A percentile compares a stretch with the other conserved stretches of the same genome.
Evolutionary conservation across 2,797 vertebrate species (phyloP).

Genomic region (Mus spretus): DNA sequence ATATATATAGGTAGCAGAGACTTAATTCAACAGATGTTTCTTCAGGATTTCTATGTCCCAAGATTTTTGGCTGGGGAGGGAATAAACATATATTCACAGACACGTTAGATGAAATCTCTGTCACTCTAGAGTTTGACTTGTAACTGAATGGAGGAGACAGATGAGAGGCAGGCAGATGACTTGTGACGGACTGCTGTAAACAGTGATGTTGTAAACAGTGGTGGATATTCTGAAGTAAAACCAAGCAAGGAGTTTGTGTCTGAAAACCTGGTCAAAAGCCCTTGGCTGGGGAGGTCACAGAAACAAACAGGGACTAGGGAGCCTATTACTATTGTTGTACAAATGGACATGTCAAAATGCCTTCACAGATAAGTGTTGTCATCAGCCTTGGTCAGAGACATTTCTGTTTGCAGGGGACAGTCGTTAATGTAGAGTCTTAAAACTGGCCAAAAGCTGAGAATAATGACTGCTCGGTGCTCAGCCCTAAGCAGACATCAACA

Average conservation of each 20-base stretch:
- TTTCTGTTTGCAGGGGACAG: not conserved
- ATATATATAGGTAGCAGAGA: not conserved
- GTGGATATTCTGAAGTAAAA: slow-evolving; percentile 24
- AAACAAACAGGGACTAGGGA: not conserved
- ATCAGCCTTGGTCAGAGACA: not conserved
- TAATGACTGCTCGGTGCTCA: too few species aligned
- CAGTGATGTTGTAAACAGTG: not conserved
- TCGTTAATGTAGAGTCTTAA: not conserved
- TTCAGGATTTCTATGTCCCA: slow-evolving; percentile 3
- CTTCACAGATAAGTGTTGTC: not conserved
- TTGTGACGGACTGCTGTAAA: not conserved
- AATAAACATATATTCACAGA: not conserved
- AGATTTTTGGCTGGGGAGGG: not conserved
- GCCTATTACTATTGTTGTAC: not conserved
- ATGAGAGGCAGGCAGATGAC: slow-evolving; percentile 16
- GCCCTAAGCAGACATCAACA: not conserved
- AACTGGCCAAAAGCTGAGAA: not conserved
- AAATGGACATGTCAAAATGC: not conserved
- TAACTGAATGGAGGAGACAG: slow-evolving; percentile 2
- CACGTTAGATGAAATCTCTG: not conserved
- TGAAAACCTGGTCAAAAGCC: not conserved
- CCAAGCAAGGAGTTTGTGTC: not conserved
- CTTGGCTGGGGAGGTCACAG: not conserved
- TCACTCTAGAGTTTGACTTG: not conserved
- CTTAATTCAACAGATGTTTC: slow-evolving; percentile 47